Percentiles rank a stretch among this genome's conserved stretches.
These are phyloP conservation scores for Miniopterus natalensis DNA, from an alignment of 2,113 vertebrate genomes.

Conservation along the genomic window DNA sequence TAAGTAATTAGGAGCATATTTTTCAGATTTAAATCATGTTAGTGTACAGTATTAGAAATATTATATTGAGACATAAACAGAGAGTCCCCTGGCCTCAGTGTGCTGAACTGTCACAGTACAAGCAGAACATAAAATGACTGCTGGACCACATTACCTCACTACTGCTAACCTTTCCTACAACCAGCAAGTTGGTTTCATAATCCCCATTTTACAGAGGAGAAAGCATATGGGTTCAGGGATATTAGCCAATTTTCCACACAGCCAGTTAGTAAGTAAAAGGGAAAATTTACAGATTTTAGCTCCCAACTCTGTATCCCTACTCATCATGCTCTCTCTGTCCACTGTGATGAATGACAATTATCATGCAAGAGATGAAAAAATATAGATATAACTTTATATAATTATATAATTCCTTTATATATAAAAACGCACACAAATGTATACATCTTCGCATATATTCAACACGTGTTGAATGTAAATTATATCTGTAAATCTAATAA, in stretches of 20 bases:
- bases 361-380: not conserved
- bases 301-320: not conserved
- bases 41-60: not conserved
- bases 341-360: not conserved
- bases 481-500: not conserved
- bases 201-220: slow-evolving; percentile 8
- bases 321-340: not conserved
- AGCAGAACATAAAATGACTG: not conserved
- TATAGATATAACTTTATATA: not conserved
- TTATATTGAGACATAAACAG: not conserved
- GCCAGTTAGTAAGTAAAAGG: not conserved
- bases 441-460: not conserved
- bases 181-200: not conserved
- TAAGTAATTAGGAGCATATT: not conserved
- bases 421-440: not conserved
- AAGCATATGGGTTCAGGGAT: not conserved
- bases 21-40: not conserved
- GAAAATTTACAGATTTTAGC: not conserved
- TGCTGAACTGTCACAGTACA: not conserved
- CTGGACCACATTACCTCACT: not conserved
- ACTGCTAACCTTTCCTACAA: not conserved
- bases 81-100: not conserved
- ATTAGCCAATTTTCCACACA: slow-evolving; percentile 2
- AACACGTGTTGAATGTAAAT: not conserved
- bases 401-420: not conserved